These are phyloP conservation scores for Fistularia commersonii DNA, from an alignment of 2,797 vertebrate species.

Conservation along the genomic window DNA sequence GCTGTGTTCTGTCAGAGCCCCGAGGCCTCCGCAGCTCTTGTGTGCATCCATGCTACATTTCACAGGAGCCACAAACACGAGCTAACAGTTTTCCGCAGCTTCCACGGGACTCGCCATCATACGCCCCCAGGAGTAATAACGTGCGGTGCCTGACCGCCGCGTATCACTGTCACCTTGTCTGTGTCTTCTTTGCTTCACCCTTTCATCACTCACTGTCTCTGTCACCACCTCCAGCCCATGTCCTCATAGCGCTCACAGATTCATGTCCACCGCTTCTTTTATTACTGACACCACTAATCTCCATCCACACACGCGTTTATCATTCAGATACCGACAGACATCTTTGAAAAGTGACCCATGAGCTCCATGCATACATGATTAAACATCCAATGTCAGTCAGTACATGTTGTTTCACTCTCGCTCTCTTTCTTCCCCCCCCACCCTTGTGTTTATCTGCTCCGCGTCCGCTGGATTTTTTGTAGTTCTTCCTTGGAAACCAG, in stretches of 20 bases:
- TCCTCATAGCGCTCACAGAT: constrained; percentile 2
- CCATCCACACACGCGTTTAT: constrained; percentile 6
- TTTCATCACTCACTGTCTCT: constrained; percentile 24
- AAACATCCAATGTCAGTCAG: neutral
- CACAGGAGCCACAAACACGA: neutral
- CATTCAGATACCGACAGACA: neutral
- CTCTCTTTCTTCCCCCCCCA: constrained; percentile 68
- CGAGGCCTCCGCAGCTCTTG: neutral
- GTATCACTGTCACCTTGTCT: constrained; percentile 31
- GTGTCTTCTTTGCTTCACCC: constrained; percentile 25
- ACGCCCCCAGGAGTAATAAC: constrained; percentile 45
- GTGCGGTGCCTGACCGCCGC: constrained; percentile 31
- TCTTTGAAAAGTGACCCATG: neutral
- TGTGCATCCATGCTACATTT: constrained; percentile 29
- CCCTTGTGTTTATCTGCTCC: constrained; percentile 63
- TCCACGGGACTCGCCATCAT: constrained; percentile 34
- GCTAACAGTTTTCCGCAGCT: constrained; percentile 32
- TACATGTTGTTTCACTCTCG: constrained; percentile 68
- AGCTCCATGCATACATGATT: constrained; percentile 12
- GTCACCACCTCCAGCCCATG: constrained; percentile 7
- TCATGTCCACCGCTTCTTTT: constrained; percentile 16
- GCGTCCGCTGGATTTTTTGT: constrained; percentile 77
- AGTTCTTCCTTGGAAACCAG: constrained; percentile 99
- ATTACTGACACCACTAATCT: constrained; percentile 24
- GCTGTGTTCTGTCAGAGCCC: too few species aligned